Evolutionary conservation across 2,888 invertebrate genomes (phyloP).

Genomic region (Tetranychus truncatus): DNA sequence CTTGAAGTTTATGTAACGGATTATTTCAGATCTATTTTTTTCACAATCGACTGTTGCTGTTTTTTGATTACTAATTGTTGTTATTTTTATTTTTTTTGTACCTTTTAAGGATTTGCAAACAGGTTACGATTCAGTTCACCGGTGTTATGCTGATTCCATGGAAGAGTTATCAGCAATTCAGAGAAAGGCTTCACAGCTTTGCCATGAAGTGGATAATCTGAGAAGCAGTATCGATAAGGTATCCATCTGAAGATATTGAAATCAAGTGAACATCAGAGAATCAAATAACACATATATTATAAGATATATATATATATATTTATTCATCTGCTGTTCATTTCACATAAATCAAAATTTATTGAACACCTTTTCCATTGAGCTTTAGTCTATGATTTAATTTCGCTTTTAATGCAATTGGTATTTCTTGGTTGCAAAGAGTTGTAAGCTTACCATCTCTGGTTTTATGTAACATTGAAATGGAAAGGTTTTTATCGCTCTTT

Average conservation of each 20-base stretch:
- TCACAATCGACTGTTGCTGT: too few relatives aligned
- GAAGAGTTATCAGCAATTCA: slow-evolving; percentile 1
- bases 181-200: background rate
- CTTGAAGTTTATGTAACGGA: too few relatives aligned
- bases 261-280: background rate
- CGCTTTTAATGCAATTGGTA: too few relatives aligned
- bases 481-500: too few relatives aligned
- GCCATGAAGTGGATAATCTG: slow-evolving; percentile 9
- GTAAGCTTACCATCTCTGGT: too few relatives aligned
- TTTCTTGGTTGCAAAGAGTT: too few relatives aligned
- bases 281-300: background rate
- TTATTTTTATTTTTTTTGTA: background rate
- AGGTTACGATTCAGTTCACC: background rate
- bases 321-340: background rate
- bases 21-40: too few relatives aligned
- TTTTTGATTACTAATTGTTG: too few relatives aligned
- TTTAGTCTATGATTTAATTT: too few relatives aligned
- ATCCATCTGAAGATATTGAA: background rate
- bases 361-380: too few relatives aligned
- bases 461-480: too few relatives aligned
- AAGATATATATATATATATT: background rate
- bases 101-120: background rate
- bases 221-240: slow-evolving; percentile 7
- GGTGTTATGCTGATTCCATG: background rate
- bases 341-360: too few relatives aligned